Evolutionary conservation across 2,888 invertebrate species (phyloP).

Genomic region (Mantis religiosa): DNA sequence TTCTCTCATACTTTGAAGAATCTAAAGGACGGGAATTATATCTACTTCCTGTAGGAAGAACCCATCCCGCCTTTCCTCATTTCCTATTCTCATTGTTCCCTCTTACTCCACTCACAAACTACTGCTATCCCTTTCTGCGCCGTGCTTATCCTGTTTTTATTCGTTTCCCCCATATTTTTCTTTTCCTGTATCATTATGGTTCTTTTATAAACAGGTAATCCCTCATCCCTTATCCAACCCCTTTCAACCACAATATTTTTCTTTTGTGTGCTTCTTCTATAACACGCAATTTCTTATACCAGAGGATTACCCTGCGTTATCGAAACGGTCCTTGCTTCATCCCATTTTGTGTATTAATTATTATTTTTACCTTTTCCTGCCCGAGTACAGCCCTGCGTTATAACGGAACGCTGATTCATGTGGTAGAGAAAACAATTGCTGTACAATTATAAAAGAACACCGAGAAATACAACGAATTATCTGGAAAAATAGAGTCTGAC

Average conservation of each 20-base stretch:
- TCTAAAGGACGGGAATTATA: background rate
- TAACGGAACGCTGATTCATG: too few species aligned
- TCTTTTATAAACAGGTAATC: constrained; percentile 18
- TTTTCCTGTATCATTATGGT: background rate
- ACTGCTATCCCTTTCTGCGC: too few species aligned
- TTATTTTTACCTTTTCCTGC: background rate
- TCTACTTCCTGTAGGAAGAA: background rate
- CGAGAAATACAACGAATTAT: too few species aligned
- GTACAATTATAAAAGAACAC: too few species aligned
- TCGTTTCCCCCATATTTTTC: constrained; percentile 12
- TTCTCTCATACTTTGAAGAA: background rate
- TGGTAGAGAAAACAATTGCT: too few species aligned
- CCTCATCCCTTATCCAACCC: constrained; percentile 1
- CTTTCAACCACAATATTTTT: background rate
- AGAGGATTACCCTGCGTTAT: background rate
- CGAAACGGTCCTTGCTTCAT: background rate
- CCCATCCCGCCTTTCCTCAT: background rate
- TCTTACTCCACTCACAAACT: background rate
- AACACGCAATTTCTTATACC: background rate
- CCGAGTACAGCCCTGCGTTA: background rate
- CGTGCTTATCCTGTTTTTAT: constrained; percentile 7
- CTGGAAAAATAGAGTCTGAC: too few species aligned
- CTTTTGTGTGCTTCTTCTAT: background rate
- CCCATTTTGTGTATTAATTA: too few species aligned
- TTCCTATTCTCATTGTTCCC: background rate